phyloP scores from a whole-genome alignment of 2,888 invertebrate species.

The Drosophila engyochracea region DNA sequence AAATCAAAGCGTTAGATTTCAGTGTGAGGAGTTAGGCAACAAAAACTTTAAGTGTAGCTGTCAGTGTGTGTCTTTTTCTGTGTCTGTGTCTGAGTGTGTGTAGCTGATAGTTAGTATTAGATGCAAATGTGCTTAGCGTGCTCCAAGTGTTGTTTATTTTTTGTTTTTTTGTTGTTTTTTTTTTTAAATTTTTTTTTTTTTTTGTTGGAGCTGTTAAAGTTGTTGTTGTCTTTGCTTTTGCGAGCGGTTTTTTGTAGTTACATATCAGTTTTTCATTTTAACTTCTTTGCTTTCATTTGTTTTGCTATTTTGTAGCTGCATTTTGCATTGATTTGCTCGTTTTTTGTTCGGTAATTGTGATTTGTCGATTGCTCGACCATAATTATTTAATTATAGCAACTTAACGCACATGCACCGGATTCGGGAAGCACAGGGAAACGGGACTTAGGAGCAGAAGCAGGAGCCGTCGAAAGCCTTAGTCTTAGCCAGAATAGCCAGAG shows the following conservation, averaged over 20 bases:
- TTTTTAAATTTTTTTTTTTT: background rate
- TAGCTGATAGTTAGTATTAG: constrained; percentile 35
- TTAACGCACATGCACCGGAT: constrained; percentile 79
- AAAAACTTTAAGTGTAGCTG: constrained; percentile 25
- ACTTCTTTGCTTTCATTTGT: constrained; percentile 43
- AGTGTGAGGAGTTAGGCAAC: constrained; percentile 41
- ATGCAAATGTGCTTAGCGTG: constrained; percentile 78
- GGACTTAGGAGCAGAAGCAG: constrained; percentile 78
- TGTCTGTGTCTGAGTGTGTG: constrained; percentile 35
- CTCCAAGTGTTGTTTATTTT: constrained; percentile 55
- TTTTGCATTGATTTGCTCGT: constrained; percentile 69
- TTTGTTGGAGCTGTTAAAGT: constrained; percentile 24
- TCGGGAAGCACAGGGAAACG: constrained; percentile 79
- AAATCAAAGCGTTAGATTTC: constrained; percentile 51
- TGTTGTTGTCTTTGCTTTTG: constrained; percentile 57
- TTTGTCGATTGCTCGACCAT: constrained; percentile 66
- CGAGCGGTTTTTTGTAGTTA: constrained; percentile 42
- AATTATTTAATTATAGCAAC: constrained; percentile 67
- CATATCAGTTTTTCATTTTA: constrained; percentile 37
- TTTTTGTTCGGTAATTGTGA: constrained; percentile 48
- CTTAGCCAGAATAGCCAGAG: constrained; percentile 62
- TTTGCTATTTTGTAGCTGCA: constrained; percentile 45
- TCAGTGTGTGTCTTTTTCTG: constrained; percentile 10
- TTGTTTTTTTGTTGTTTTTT: background rate
- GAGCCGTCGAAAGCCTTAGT: constrained; percentile 74